Base-by-base conservation (phyloP, 2,113 vertebrate species). In the Pagrus major region DNA sequence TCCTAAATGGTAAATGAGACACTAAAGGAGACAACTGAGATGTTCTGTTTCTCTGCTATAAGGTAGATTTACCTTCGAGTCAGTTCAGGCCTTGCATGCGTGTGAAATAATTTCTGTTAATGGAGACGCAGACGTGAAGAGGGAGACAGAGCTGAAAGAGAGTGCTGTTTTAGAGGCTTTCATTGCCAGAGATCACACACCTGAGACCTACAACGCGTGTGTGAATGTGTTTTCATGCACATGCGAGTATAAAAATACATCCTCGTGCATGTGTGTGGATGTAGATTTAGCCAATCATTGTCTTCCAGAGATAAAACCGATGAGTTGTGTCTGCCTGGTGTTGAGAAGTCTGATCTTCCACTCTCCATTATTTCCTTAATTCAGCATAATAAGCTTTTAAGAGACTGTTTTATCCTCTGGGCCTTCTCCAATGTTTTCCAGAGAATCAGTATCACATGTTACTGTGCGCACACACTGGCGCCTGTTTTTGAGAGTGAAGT, bases 121-220 rank as follows among this genome's bases (percentile, higher is more conserved):
- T 61, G 70, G 52, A 27, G 55, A 75, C 18, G 6, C 61, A 79
- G 81, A 71, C 9, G 35, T 44, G 35, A 31, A 41, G 64, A 16
- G 20, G 27, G 54, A 78, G 42, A 56, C 2, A 23, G 47, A 49
- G 74, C 76, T 78, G 39, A 88, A 39, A 67, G 81, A 79, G 60
- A 71, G 58, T 23, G 56, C 60, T 56, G 75, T 86, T 89, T 86
- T 75, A 90, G 83, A 87, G 70, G 76, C 84, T 89, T 86, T 90
- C 71, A 82, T 83, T 74, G 74, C 87, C 81, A 91, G 69, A 82
- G 85, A 88, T 87, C 88, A 76, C 88, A 91, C 93, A 94, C 90
- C 91, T 94, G 93, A 93, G 92, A 89, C 92, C 84, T 63, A 65
- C n/a, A 51, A 1, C 15, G 5, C 14, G 27, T 80, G 73, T 68